These are phyloP conservation scores for Crotalus helleri DNA, from an alignment of 2,113 vertebrate genomes.

Conservation along the genomic window DNA sequence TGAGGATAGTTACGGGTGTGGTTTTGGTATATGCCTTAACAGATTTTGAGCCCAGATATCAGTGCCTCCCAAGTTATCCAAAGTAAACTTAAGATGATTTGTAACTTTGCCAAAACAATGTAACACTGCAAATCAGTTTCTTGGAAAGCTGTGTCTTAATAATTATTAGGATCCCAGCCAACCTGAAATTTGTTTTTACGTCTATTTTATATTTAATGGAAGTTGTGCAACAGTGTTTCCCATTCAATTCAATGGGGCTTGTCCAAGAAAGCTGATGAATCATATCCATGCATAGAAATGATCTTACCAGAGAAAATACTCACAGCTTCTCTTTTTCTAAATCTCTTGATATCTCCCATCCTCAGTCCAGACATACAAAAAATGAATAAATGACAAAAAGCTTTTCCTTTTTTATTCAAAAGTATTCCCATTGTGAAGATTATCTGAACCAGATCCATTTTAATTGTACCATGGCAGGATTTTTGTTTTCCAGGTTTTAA, in stretches of 20 bases:
- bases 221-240: background rate
- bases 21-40: constrained; percentile 81
- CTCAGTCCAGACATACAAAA: constrained; percentile 52
- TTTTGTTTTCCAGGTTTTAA: constrained; percentile 65
- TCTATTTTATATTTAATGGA: background rate
- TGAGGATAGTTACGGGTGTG: constrained; percentile 55
- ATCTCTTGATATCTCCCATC: constrained; percentile 64
- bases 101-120: constrained; percentile 68
- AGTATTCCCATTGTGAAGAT: constrained; percentile 70
- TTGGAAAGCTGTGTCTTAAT: constrained; percentile 62
- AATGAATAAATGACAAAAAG: constrained; percentile 61
- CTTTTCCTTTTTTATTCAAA: constrained; percentile 69
- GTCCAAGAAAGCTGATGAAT: background rate
- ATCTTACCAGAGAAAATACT: constrained; percentile 43
- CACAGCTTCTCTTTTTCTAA: constrained; percentile 46
- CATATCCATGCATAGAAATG: constrained; percentile 54
- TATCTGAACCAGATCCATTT: constrained; percentile 65
- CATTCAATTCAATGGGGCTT: background rate
- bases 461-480: constrained; percentile 71
- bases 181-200: background rate
- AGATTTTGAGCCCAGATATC: constrained; percentile 70
- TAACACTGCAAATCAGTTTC: constrained; percentile 47
- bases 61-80: constrained; percentile 73
- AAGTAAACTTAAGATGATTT: constrained; percentile 63
- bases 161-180: constrained; percentile 37